Base-by-base conservation (phyloP, 2,797 vertebrate species). In the Chaunax sp. region DNA sequence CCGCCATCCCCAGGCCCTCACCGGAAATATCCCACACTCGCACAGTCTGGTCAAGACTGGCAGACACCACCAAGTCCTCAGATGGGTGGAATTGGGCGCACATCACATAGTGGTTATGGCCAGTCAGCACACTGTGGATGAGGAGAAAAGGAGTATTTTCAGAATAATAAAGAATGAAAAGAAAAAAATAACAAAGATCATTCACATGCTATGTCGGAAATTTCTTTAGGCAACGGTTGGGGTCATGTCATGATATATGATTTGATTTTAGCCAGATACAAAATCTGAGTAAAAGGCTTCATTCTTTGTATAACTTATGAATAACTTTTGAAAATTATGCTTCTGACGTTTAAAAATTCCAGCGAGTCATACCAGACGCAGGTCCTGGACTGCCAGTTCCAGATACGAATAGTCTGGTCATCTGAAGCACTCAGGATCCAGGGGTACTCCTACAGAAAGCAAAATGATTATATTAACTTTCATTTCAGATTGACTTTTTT, bases 21-120 rank as follows among this genome's bases (percentile, higher is more conserved):
- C 97, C 97, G 64, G 97, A 98, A 91, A 99, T 98, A 95, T 99
- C 97, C 97, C 97, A 98, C 86, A 99, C 97, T 26, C 97, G 95
- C 88, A 99, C 97, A 5, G 97, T 99, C 94, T 99, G 97, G 77
- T 99, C 97, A 94, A 98, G 85, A 83, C 97, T 98, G 78, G 97
- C 97, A 0, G 97, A 99, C 53, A 99, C 97, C 78, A 99, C 97
- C 88, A 99, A 91, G 91, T 99, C 97, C 82, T 99, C 97, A 0
- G 95, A 94, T 0, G 97, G 97, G 70, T 99, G 97, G 84, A 99
- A 99, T 93, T 99, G 96, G 64, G 97, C 97, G 2, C 97, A 99
- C 97, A 99, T 98, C 85, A 98, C 97, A 0, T 98, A 99, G 82
- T 98, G 97, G 85, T 99, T 99, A 85, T 99, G 97, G 22, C 97